These are phyloP conservation scores for Corythoichthys haematopterus DNA, from an alignment of 2,113 vertebrate species.

Conservation along the genomic window DNA sequence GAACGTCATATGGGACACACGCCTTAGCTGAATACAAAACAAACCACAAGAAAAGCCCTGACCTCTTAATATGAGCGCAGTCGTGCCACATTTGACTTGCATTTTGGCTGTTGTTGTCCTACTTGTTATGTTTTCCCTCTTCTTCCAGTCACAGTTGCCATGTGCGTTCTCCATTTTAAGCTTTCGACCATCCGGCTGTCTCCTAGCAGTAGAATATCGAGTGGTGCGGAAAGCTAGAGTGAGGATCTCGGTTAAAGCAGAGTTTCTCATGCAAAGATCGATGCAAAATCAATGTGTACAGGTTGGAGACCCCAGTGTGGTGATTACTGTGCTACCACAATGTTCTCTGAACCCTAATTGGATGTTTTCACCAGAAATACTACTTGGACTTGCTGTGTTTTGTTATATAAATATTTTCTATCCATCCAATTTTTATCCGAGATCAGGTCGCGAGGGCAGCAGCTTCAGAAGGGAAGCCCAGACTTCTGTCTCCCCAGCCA, in stretches of 20 bases:
- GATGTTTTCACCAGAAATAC: constrained; percentile 28
- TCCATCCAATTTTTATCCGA: too few relatives aligned
- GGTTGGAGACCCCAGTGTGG: constrained; percentile 57
- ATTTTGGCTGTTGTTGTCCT: constrained; percentile 9
- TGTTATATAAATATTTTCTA: too few relatives aligned
- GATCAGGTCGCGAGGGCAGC: too few relatives aligned
- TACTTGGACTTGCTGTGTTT: too few relatives aligned
- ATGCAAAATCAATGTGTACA: constrained; percentile 65
- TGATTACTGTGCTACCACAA: constrained; percentile 51
- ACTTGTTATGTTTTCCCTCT: not conserved
- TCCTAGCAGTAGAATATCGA: constrained; percentile 55
- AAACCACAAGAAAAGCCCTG: not conserved
- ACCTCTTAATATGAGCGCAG: not conserved
- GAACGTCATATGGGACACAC: not conserved
- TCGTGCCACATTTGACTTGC: not conserved
- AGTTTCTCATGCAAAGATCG: constrained; percentile 66
- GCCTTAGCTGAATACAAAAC: not conserved
- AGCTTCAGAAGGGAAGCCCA: too few relatives aligned
- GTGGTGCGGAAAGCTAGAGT: constrained; percentile 38
- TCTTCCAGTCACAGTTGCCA: constrained; percentile 12
- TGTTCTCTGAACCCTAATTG: constrained; percentile 42
- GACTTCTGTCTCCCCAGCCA: too few relatives aligned
- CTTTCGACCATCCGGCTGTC: constrained; percentile 23
- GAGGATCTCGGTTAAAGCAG: constrained; percentile 42
- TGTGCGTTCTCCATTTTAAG: not conserved